Evolutionary conservation across 2,113 vertebrate species (phyloP).

Genomic region (Triplophysa siluroides): DNA sequence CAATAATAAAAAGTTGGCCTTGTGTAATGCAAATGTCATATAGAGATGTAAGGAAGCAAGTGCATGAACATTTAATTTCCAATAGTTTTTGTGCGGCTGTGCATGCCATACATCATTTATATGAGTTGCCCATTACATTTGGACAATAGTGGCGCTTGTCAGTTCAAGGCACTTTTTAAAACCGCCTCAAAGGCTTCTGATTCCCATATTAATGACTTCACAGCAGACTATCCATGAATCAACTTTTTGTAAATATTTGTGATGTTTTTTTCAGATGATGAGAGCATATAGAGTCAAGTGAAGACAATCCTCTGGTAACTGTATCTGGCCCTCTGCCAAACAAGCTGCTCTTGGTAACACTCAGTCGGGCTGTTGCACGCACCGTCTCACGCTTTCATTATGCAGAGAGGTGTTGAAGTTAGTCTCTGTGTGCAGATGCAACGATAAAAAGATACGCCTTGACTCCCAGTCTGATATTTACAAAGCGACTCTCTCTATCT

Average conservation of each 20-base stretch:
- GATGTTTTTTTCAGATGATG: neutral
- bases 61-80: neutral
- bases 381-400: neutral
- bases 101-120: neutral
- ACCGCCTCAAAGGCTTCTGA: neutral
- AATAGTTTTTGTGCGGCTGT: neutral
- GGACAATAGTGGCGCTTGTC: neutral
- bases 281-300: neutral
- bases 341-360: neutral
- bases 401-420: neutral
- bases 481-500: constrained; percentile 1
- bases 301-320: neutral
- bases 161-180: neutral
- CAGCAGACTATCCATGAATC: neutral
- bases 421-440: neutral
- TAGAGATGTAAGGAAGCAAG: neutral
- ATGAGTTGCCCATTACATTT: neutral
- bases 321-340: neutral
- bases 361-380: neutral
- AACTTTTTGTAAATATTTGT: neutral
- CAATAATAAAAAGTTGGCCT: neutral
- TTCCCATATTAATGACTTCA: neutral
- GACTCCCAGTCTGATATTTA: constrained; percentile 4
- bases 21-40: neutral
- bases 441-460: neutral